Base-by-base conservation (phyloP, 2,888 invertebrate species). In the Actias luna region DNA sequence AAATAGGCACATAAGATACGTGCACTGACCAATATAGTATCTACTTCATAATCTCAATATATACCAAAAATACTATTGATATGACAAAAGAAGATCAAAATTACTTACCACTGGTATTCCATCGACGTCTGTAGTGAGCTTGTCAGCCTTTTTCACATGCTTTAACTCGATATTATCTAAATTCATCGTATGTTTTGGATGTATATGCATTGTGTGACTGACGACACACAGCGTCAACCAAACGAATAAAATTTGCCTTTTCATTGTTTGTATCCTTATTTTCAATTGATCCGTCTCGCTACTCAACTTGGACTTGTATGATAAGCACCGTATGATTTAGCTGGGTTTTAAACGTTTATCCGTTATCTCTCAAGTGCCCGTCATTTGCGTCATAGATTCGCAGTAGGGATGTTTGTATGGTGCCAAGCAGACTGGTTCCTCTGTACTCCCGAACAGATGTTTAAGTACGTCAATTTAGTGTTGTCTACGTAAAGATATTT, bases 101-200 rank as follows among this genome's bases (percentile, higher is more conserved):
- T 33, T n/a, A 85, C 83, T 83, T 72, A 85, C 84, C 64, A 79
- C 78, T 62, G 77, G 68, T 63, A 78, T 68, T 65, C 73, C 77
- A 66, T 80, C 80, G 25, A 75, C 67, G 35, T 78, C 74, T 16
- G 65, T 65, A 25, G 62, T 66, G 0, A 67, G 59, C 1, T 67
- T 63, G 36, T 69, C 68, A 22, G 59, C 65, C 12, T 58, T 67
- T n/a, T 39, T 60, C 50, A 57, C 62, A 16, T 59, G 12, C 10
- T 71, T 69, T n/a, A 50, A 27, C 35, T 59, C 67, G 29, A 42
- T 64, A 39, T 71, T 72, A 58, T 67, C 71, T 18, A 62, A 46
- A 5, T 68, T 66, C 8, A 75, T 63, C 2, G 70, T 64, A 58
- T 69, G 73, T 59, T 70, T 74, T 1, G 83, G 85, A 59, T 86